Conservation (phyloP, 2,113 vertebrate species). For the Pristiophorus japonicus region DNA sequence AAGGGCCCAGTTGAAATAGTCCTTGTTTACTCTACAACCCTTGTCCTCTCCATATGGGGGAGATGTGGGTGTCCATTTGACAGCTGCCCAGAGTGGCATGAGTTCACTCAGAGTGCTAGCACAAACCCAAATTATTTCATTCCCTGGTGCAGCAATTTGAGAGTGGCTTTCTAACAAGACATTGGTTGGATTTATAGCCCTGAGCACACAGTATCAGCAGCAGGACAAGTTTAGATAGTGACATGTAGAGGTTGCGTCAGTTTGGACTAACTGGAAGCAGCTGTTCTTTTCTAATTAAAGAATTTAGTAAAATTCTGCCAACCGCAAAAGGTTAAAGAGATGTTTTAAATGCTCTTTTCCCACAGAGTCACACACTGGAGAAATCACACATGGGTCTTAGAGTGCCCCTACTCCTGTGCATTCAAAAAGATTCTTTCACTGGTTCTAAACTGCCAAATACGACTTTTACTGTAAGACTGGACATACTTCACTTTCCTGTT, state of each 20-base stretch:
- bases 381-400: neutral
- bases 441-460: neutral
- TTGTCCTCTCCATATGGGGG: too few species aligned
- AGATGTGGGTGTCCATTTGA: too few species aligned
- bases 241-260: neutral
- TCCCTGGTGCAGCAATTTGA: too few species aligned
- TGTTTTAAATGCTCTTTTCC: neutral
- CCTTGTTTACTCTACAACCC: too few species aligned
- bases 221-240: neutral
- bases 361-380: neutral
- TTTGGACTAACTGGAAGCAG: neutral
- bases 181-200: neutral
- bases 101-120: too few species aligned
- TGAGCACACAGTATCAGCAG: neutral
- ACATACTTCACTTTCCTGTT: neutral
- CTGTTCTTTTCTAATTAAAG: neutral
- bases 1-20: too few species aligned
- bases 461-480: neutral
- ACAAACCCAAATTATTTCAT: too few species aligned
- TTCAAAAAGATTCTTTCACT: neutral
- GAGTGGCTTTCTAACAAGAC: too few species aligned
- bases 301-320: neutral
- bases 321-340: neutral
- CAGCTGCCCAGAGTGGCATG: too few species aligned
- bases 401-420: neutral